Evolutionary conservation across 1,140 invertebrate genomes (phyloP).

Genomic region (Centruroides vittatus): DNA sequence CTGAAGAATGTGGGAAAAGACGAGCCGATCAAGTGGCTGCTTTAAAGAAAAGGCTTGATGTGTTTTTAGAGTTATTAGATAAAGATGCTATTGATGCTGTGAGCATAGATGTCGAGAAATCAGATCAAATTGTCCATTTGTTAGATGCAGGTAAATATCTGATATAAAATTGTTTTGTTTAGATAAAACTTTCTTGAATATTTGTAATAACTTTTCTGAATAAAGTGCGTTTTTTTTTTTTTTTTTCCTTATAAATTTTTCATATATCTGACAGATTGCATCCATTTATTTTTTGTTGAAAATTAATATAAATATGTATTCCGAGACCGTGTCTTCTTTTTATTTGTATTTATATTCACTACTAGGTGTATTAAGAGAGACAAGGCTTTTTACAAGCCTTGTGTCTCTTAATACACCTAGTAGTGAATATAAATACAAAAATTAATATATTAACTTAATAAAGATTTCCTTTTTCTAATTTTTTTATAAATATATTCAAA

Average conservation of each 20-base stretch:
- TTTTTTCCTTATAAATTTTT: not conserved
- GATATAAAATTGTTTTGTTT: not conserved
- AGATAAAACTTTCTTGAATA: not conserved
- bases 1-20: conserved; percentile 81
- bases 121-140: conserved; percentile 69
- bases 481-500: no score
- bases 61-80: conserved; percentile 75
- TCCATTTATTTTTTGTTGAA: no score
- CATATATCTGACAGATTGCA: not conserved
- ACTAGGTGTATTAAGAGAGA: no score
- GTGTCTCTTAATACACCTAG: no score
- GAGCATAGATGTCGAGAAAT: conserved; percentile 71
- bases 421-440: no score
- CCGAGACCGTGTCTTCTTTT: no score
- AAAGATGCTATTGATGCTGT: conserved; percentile 56
- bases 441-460: no score
- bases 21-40: conserved; percentile 72
- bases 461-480: no score
- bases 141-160: conserved; percentile 55
- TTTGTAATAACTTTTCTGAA: not conserved
- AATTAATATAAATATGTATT: no score
- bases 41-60: conserved; percentile 73
- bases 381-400: no score
- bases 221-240: not conserved
- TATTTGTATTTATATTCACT: no score